Evolutionary conservation across 2,888 invertebrate genomes (phyloP).

Genomic region (Drosophila setosimentum): DNA sequence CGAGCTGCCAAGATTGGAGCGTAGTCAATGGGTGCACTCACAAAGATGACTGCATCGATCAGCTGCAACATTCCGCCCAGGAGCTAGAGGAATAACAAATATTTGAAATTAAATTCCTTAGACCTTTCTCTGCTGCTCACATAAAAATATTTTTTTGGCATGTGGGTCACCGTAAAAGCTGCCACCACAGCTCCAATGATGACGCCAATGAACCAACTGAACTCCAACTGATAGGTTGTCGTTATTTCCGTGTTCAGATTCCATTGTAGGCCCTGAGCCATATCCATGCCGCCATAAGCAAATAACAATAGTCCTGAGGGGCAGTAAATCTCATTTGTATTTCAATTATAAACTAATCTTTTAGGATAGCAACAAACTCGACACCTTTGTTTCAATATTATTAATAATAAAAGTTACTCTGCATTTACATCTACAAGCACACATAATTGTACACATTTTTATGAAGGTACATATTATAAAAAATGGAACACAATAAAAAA

Average conservation of each 20-base stretch:
- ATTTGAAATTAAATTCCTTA: neutral
- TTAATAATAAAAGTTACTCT: neutral
- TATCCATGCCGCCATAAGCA: slow-evolving; percentile 73
- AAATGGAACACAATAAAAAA: neutral
- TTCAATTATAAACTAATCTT: neutral
- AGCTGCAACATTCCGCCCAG: slow-evolving; percentile 62
- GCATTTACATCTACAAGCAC: neutral
- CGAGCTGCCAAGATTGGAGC: slow-evolving; percentile 70
- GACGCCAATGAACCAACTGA: slow-evolving; percentile 80
- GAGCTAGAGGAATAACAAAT: slow-evolving; percentile 9
- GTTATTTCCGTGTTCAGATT: slow-evolving; percentile 26
- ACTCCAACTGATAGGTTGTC: slow-evolving; percentile 57
- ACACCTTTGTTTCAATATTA: neutral
- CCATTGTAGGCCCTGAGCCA: slow-evolving; percentile 77
- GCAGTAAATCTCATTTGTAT: neutral
- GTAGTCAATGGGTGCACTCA: slow-evolving; percentile 60
- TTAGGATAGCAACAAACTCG: neutral
- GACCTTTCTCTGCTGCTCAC: slow-evolving; percentile 27
- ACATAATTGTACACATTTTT: neutral
- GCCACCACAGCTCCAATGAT: slow-evolving; percentile 72
- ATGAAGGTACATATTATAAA: neutral
- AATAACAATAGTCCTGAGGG: slow-evolving; percentile 64
- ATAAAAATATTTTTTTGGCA: slow-evolving; percentile 62
- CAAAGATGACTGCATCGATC: slow-evolving; percentile 73
- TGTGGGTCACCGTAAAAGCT: slow-evolving; percentile 44